A percentile compares a stretch with the other conserved stretches of the same genome.
Conservation (phyloP, 2,797 vertebrate genomes). For the Alouatta caraya region DNA sequence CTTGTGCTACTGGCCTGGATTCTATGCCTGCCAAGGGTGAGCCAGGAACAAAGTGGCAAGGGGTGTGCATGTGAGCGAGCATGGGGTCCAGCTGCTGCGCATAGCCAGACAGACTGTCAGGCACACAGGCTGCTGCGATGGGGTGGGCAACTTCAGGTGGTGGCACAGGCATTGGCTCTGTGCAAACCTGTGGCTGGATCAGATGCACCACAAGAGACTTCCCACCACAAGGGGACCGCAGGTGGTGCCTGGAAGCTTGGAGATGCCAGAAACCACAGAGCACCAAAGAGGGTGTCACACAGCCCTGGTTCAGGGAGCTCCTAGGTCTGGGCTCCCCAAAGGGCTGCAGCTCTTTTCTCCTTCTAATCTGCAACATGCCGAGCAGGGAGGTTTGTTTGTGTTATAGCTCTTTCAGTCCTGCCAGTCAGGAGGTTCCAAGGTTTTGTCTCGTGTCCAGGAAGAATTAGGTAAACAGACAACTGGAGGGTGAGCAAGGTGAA, state of each 20-base stretch:
- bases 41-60: not conserved
- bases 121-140: not conserved
- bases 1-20: not conserved
- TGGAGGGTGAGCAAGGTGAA: no score
- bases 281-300: not conserved
- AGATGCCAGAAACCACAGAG: not conserved
- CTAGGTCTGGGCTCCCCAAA: not conserved
- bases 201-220: not conserved
- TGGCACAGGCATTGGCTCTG: not conserved
- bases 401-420: not conserved
- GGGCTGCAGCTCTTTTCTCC: not conserved
- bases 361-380: not conserved
- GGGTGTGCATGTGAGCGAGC: not conserved
- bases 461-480: no score
- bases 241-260: not conserved
- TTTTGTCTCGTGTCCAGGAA: not conserved
- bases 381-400: not conserved
- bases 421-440: not conserved
- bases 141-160: not conserved
- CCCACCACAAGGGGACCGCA: not conserved
- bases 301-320: not conserved
- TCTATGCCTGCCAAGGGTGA: not conserved
- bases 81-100: accelerated
- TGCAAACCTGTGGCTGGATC: not conserved
- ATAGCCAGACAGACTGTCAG: not conserved